These are phyloP conservation scores for Drosophila tanythrix DNA, from an alignment of 2,888 invertebrate genomes.

Conservation along the genomic window DNA sequence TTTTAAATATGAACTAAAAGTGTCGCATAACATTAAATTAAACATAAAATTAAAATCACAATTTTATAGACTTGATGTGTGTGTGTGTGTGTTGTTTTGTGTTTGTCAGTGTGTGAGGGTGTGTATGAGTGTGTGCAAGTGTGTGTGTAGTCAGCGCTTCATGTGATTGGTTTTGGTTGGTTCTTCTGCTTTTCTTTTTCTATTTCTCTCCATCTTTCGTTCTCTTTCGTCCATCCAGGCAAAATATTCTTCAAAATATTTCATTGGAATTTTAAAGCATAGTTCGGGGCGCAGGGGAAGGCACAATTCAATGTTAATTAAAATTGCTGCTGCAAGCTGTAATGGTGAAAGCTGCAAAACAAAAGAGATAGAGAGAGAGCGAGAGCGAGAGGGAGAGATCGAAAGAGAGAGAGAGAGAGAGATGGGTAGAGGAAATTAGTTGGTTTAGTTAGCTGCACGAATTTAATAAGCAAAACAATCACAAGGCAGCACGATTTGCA, in stretches of 20 bases:
- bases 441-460: constrained; percentile 60
- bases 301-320: constrained; percentile 80
- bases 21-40: constrained; percentile 76
- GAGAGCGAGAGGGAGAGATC: background rate
- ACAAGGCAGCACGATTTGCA: constrained; percentile 74
- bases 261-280: constrained; percentile 69
- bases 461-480: constrained; percentile 77
- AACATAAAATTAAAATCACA: constrained; percentile 85
- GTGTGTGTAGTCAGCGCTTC: constrained; percentile 52
- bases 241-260: constrained; percentile 77
- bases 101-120: constrained; percentile 17
- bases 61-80: constrained; percentile 84
- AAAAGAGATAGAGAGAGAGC: constrained; percentile 16
- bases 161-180: constrained; percentile 42
- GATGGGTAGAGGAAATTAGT: constrained; percentile 47
- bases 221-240: constrained; percentile 57
- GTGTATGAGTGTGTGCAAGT: background rate
- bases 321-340: constrained; percentile 74
- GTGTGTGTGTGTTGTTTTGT: constrained; percentile 21
- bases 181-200: constrained; percentile 31
- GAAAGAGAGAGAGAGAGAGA: background rate
- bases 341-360: constrained; percentile 65
- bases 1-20: constrained; percentile 56
- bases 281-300: constrained; percentile 70
- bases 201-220: constrained; percentile 18